These are phyloP conservation scores for Numenius phaeopus DNA, from an alignment of 2,797 vertebrate species.

Conservation along the genomic window DNA sequence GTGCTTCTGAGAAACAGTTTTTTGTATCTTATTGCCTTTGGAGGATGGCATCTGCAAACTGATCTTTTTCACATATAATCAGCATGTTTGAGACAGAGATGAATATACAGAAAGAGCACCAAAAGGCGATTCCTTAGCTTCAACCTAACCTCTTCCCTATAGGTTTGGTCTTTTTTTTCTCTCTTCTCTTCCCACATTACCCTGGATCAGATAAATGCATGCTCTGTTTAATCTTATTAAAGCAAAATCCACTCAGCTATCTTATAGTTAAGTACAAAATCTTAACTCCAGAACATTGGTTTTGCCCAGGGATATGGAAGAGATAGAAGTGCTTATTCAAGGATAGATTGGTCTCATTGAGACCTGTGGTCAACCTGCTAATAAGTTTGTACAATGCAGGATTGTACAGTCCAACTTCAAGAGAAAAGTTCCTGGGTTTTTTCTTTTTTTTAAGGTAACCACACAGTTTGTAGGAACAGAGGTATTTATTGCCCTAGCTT, in stretches of 20 bases:
- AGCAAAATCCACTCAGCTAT: constrained; percentile 69
- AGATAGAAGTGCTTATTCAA: constrained; percentile 34
- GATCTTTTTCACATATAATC: background rate
- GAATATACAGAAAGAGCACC: background rate
- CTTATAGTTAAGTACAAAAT: constrained; percentile 62
- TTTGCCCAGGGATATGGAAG: constrained; percentile 56
- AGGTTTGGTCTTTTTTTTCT: background rate
- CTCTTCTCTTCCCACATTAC: constrained; percentile 20
- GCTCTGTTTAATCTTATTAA: constrained; percentile 65
- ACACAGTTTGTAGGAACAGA: background rate
- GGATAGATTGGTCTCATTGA: constrained; percentile 1
- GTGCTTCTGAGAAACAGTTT: background rate
- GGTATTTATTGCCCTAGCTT: background rate
- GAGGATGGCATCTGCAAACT: background rate
- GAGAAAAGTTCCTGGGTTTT: background rate
- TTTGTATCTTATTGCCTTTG: constrained; percentile 10
- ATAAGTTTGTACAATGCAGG: background rate
- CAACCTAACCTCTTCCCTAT: background rate
- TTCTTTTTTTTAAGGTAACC: background rate
- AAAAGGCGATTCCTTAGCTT: background rate
- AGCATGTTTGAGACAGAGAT: background rate
- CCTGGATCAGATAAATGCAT: constrained; percentile 64
- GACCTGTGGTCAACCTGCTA: background rate
- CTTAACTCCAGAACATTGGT: constrained; percentile 47
- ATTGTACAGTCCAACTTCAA: background rate